Conservation (phyloP, 2,888 invertebrate genomes). For the Agriopis marginaria region DNA sequence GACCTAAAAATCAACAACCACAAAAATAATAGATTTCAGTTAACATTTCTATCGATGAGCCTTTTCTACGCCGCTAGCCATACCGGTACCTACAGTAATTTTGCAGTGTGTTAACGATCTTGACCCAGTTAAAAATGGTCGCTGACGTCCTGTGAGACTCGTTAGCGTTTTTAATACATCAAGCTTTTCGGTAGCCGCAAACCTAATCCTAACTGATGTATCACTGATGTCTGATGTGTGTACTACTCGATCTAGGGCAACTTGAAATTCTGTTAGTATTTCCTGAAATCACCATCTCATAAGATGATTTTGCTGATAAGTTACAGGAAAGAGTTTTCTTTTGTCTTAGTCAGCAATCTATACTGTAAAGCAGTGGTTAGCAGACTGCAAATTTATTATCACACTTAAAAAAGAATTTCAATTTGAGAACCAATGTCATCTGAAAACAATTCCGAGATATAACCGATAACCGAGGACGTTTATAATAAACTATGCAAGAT, state of each 20-base stretch:
- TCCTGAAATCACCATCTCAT: too few relatives aligned
- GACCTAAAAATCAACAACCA: neutral
- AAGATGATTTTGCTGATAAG: neutral
- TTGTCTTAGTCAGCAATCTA: too few relatives aligned
- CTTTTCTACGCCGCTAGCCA: neutral
- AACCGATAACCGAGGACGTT: slow-evolving; percentile 12
- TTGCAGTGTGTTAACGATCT: slow-evolving; percentile 23
- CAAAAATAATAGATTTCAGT: neutral
- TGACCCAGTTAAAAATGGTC: slow-evolving; percentile 18
- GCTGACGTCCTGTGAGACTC: slow-evolving; percentile 19
- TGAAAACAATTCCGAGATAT: slow-evolving; percentile 19
- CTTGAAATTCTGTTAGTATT: neutral
- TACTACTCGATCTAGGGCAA: neutral
- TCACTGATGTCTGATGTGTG: too few relatives aligned
- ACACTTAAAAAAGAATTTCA: neutral
- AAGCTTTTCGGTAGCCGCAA: neutral
- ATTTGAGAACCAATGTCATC: slow-evolving; percentile 19
- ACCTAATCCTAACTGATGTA: neutral
- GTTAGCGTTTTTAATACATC: slow-evolving; percentile 6
- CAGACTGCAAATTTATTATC: neutral
- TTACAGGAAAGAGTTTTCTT: neutral
- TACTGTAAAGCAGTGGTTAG: neutral
- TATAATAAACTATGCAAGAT: slow-evolving; percentile 14
- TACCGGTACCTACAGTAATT: neutral
- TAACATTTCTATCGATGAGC: neutral